These are phyloP conservation scores for Ennomos fuscantarius DNA, from an alignment of 2,888 invertebrate species.

Conservation along the genomic window DNA sequence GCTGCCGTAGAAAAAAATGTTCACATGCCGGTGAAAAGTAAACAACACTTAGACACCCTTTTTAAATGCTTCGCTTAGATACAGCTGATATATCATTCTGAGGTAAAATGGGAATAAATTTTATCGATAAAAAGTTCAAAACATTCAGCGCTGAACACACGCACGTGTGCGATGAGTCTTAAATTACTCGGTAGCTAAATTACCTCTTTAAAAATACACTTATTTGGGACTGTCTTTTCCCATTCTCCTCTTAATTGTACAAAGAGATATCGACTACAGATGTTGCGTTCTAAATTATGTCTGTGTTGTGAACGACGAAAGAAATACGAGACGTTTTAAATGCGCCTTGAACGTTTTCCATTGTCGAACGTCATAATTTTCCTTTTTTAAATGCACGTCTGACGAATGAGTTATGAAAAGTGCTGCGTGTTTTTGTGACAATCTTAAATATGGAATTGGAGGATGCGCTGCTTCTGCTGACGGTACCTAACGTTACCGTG, in stretches of 20 bases:
- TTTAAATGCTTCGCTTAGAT: constrained; percentile 27
- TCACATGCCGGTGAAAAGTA: constrained; percentile 34
- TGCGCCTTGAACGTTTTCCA: constrained; percentile 54
- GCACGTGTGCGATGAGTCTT: constrained; percentile 49
- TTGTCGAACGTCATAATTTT: constrained; percentile 54
- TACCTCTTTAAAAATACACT: constrained; percentile 75
- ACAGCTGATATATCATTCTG: constrained; percentile 28
- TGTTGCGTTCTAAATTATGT: constrained; percentile 75
- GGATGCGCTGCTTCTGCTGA: constrained; percentile 52
- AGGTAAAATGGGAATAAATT: constrained; percentile 20
- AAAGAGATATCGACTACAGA: constrained; percentile 81
- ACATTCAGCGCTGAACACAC: constrained; percentile 22
- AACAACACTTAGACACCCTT: constrained; percentile 34
- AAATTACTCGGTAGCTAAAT: constrained; percentile 64
- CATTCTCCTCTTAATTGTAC: constrained; percentile 79
- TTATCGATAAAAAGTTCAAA: constrained; percentile 24
- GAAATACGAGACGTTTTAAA: constrained; percentile 77
- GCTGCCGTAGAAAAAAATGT: constrained; percentile 25
- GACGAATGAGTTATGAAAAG: constrained; percentile 59
- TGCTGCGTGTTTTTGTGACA: constrained; percentile 40
- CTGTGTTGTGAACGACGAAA: constrained; percentile 68
- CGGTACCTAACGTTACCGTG: constrained; percentile 68
- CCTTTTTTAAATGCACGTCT: constrained; percentile 44
- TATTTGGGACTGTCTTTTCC: constrained; percentile 68
- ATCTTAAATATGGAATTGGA: constrained; percentile 48